Conservation (phyloP, 2,888 invertebrate species). For the Tipula confusa region DNA sequence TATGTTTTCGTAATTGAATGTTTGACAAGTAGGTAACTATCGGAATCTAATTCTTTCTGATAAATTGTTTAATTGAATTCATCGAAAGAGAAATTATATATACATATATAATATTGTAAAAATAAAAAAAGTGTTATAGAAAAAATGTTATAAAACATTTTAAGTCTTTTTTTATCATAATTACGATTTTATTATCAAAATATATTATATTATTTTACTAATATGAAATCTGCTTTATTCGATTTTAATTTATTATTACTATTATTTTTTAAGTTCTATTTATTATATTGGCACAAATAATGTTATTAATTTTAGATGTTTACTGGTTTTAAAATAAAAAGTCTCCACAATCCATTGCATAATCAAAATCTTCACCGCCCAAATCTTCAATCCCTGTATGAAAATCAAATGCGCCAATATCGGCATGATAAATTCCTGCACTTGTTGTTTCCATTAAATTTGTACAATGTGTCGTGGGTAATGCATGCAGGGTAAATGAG, state of each 20-base stretch:
- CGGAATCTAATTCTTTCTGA: not conserved
- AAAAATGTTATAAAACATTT: not conserved
- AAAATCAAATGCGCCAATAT: constrained; percentile 58
- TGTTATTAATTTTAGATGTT: not conserved
- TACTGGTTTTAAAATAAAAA: constrained; percentile 58
- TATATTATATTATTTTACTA: not conserved
- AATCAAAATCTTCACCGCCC: constrained; percentile 61
- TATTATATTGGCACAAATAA: constrained; percentile 21
- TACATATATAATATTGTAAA: not conserved
- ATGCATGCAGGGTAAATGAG: constrained; percentile 62
- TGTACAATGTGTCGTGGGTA: constrained; percentile 61
- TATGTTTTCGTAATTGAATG: no score
- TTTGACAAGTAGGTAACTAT: no score
- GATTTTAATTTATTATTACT: constrained; percentile 26
- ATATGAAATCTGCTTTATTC: not conserved
- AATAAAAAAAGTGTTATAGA: not conserved
- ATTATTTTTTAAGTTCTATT: not conserved
- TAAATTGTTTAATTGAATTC: not conserved
- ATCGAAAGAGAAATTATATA: not conserved
- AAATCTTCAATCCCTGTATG: constrained; percentile 51
- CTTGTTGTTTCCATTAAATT: constrained; percentile 57
- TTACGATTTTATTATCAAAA: not conserved
- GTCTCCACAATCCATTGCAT: constrained; percentile 68
- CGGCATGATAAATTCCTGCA: constrained; percentile 57
- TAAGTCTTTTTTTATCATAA: not conserved